Conservation (phyloP, 2,113 vertebrate species). For the Bujurquina vittata region DNA sequence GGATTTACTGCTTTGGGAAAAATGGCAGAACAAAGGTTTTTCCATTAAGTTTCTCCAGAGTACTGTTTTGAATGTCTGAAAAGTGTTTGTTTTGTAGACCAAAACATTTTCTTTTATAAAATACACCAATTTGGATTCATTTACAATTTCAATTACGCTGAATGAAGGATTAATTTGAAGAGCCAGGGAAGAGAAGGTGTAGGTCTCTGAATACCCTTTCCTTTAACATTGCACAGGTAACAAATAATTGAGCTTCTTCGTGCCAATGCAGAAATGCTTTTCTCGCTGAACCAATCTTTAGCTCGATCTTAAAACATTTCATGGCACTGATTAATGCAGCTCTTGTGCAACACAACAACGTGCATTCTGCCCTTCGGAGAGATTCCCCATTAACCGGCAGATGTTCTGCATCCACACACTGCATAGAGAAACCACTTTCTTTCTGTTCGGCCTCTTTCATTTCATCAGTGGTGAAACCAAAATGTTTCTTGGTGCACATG, state of each 20-base stretch:
- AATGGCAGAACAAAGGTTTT: not conserved
- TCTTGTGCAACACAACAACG: not conserved
- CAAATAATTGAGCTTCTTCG: not conserved
- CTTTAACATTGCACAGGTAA: not conserved
- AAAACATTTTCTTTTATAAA: constrained; percentile 34
- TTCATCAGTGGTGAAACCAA: not conserved
- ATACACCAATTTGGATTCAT: constrained; percentile 31
- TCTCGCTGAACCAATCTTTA: constrained; percentile 17
- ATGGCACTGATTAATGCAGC: constrained; percentile 29
- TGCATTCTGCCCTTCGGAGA: not conserved
- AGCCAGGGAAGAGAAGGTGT: not conserved
- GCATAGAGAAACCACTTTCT: not conserved
- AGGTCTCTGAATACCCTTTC: constrained; percentile 8
- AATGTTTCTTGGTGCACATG: not conserved
- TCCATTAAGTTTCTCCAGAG: constrained; percentile 10
- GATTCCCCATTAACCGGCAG: constrained; percentile 20
- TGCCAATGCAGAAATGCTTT: not conserved
- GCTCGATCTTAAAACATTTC: not conserved
- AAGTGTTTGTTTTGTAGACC: constrained; percentile 21
- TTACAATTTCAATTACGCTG: constrained; percentile 19
- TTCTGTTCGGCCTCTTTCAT: not conserved
- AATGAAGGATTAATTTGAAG: constrained; percentile 9
- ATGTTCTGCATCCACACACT: not conserved
- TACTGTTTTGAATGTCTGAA: constrained; percentile 32
- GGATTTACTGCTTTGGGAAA: constrained; percentile 24